Evolutionary conservation across 2,797 vertebrate genomes (phyloP).

Genomic region (Lutjanus campechanus): DNA sequence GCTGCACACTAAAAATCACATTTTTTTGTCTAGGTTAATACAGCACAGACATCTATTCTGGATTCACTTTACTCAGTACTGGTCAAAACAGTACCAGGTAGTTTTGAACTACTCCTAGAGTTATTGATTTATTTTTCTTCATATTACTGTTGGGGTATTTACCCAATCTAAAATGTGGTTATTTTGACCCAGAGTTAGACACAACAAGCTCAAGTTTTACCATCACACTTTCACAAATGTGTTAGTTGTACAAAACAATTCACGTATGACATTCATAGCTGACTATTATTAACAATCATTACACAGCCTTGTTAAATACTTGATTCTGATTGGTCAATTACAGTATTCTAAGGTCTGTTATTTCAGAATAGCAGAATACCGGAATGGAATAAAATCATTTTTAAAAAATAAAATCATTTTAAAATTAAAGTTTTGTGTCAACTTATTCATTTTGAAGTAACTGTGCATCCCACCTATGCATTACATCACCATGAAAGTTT

Average conservation of each 20-base stretch:
- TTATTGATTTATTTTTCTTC: not conserved
- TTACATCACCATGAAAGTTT: too few relatives aligned
- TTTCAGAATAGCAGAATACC: too few relatives aligned
- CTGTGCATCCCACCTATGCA: too few relatives aligned
- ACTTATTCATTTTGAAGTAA: too few relatives aligned
- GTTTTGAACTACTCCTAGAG: not conserved
- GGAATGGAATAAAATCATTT: too few relatives aligned
- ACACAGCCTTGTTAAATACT: too few relatives aligned
- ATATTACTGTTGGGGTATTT: not conserved
- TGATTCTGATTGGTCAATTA: too few relatives aligned
- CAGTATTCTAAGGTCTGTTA: too few relatives aligned
- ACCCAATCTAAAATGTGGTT: not conserved
- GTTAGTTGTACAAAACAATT: not conserved
- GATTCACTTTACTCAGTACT: not conserved
- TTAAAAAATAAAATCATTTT: too few relatives aligned
- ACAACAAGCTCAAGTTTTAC: not conserved
- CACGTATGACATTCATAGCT: not conserved
- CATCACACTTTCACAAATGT: not conserved
- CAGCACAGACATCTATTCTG: not conserved
- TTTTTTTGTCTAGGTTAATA: not conserved
- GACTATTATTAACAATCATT: not conserved
- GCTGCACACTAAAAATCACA: not conserved
- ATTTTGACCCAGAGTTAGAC: too few relatives aligned
- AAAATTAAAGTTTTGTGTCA: too few relatives aligned
- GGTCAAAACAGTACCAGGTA: too few relatives aligned